phyloP scores from a whole-genome alignment of 2,888 invertebrate species.

The Charanyca ferruginea region DNA sequence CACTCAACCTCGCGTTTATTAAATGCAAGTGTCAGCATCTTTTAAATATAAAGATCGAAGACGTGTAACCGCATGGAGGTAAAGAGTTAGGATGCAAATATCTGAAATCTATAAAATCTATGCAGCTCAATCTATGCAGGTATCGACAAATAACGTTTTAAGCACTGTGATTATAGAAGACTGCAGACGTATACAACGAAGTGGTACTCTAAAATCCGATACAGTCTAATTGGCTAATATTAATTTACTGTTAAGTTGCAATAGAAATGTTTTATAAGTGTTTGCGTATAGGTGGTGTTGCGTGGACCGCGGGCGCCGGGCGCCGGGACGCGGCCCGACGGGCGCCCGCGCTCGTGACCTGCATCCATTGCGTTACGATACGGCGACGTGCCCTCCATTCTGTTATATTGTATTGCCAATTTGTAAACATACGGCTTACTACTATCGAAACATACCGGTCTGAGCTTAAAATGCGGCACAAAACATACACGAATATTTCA shows the following conservation, averaged over 20 bases:
- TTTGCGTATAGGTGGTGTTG: constrained; percentile 23
- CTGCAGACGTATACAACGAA: constrained; percentile 22
- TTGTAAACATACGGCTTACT: constrained; percentile 66
- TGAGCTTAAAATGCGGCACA: constrained; percentile 44
- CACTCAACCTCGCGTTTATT: constrained; percentile 25
- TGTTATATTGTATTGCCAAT: constrained; percentile 67
- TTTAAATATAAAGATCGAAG: not conserved
- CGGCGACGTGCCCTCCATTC: constrained; percentile 65
- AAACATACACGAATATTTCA: constrained; percentile 42
- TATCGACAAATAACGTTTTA: not conserved
- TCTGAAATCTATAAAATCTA: too few relatives aligned
- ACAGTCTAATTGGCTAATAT: constrained; percentile 33
- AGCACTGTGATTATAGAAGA: not conserved
- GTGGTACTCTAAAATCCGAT: constrained; percentile 25
- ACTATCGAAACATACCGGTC: constrained; percentile 47
- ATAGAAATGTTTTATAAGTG: constrained; percentile 34
- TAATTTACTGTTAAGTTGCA: constrained; percentile 35
- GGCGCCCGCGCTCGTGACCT: constrained; percentile 69
- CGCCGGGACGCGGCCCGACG: constrained; percentile 48
- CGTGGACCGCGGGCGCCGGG: constrained; percentile 25
- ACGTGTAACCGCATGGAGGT: not conserved
- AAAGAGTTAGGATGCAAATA: not conserved
- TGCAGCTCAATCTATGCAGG: too few relatives aligned
- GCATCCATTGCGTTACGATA: constrained; percentile 69
- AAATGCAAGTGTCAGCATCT: constrained; percentile 8